A percentile compares a stretch with the other conserved stretches of the same genome.
Evolutionary conservation across 2,888 invertebrate species (phyloP).

Genomic region (Baccha elongata): DNA sequence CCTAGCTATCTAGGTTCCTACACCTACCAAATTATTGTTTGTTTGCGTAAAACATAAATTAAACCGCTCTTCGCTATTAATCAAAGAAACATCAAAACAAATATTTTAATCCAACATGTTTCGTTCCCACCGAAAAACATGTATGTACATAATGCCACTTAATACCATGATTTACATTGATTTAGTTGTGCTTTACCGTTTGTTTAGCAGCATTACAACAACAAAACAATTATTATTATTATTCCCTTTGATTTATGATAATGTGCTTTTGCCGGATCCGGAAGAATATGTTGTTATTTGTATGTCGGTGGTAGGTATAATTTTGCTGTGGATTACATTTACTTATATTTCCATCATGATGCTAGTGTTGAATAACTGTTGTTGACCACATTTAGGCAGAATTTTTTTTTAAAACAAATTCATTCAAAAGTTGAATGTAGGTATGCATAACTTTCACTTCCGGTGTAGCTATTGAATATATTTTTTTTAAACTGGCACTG

Average conservation of each 20-base stretch:
- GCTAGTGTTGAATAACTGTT: conserved; percentile 51
- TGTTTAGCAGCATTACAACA: conserved; percentile 21
- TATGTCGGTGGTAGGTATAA: conserved; percentile 6
- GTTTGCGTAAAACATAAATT: conserved; percentile 16
- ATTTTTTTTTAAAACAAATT: neutral
- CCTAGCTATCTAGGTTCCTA: neutral
- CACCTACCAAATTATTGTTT: neutral
- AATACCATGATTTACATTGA: conserved; percentile 67
- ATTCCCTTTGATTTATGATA: conserved; percentile 67
- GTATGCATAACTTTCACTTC: conserved; percentile 27
- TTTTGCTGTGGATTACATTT: conserved; percentile 36
- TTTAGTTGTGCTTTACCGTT: conserved; percentile 49
- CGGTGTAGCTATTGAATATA: neutral
- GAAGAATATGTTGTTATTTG: conserved; percentile 15
- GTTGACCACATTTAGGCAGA: conserved; percentile 43
- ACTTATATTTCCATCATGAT: conserved; percentile 5
- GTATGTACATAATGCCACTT: conserved; percentile 49
- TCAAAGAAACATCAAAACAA: conserved; percentile 64
- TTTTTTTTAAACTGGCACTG: conserved; percentile 10
- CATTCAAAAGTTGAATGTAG: neutral
- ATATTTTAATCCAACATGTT: conserved; percentile 64
- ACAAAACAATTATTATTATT: conserved; percentile 39
- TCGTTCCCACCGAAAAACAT: conserved; percentile 23
- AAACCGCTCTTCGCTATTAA: conserved; percentile 42
- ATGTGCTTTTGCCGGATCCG: conserved; percentile 28